Evolutionary conservation across 2,888 invertebrate genomes (phyloP).

Genomic region (Peribatodes rhomboidaria): DNA sequence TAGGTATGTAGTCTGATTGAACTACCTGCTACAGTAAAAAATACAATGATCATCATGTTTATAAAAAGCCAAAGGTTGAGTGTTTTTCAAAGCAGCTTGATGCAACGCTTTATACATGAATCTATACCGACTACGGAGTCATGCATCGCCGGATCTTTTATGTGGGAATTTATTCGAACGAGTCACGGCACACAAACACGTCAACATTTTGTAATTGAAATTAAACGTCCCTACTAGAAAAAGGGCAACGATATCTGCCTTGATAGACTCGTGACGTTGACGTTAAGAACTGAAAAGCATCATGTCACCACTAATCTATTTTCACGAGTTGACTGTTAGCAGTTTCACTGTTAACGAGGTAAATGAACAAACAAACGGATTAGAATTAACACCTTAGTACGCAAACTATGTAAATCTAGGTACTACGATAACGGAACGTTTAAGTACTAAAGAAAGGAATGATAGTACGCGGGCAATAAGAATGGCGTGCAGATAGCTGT

Average conservation of each 20-base stretch:
- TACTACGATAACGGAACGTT: slow-evolving; percentile 24
- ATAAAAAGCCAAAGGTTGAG: slow-evolving; percentile 45
- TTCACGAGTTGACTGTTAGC: not conserved
- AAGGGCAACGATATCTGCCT: slow-evolving; percentile 5
- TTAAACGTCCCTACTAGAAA: not conserved
- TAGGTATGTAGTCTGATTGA: slow-evolving; percentile 12
- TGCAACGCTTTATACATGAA: slow-evolving; percentile 50
- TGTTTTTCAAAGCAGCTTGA: slow-evolving; percentile 55
- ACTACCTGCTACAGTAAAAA: slow-evolving; percentile 20
- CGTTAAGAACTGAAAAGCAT: not conserved
- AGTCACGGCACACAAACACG: slow-evolving; percentile 56
- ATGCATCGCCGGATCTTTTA: slow-evolving; percentile 65
- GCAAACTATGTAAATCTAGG: slow-evolving; percentile 19
- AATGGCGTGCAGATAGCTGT: slow-evolving; percentile 17
- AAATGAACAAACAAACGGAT: slow-evolving; percentile 21
- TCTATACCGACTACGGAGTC: slow-evolving; percentile 43
- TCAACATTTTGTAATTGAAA: slow-evolving; percentile 41
- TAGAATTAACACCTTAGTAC: slow-evolving; percentile 18
- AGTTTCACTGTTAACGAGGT: slow-evolving; percentile 2
- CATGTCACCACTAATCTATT: not conserved
- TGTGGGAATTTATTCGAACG: slow-evolving; percentile 57
- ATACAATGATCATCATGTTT: slow-evolving; percentile 21
- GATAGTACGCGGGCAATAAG: slow-evolving; percentile 6
- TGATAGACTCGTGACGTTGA: not conserved
- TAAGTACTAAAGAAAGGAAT: slow-evolving; percentile 19